Conservation (phyloP, 1,140 invertebrate species). For the Epicauta chinensis region DNA sequence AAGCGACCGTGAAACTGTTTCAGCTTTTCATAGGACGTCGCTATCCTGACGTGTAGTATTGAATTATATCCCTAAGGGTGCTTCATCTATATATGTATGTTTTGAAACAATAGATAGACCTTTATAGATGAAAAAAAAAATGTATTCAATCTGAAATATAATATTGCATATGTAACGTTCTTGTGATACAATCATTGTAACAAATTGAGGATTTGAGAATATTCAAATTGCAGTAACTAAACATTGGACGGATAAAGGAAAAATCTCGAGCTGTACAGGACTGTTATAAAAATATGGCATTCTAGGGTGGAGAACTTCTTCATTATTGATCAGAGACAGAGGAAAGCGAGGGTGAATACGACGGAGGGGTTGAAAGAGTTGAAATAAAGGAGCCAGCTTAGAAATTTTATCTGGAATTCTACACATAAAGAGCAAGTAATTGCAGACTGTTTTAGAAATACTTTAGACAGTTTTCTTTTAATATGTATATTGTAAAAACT, state of each 20-base stretch:
- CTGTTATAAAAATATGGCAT: constrained; percentile 8
- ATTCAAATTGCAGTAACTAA: neutral
- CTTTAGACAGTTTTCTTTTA: constrained; percentile 7
- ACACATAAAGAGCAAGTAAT: constrained; percentile 13
- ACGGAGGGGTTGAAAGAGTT: constrained; percentile 20
- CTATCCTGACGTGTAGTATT: constrained; percentile 3
- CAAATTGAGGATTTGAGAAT: too few relatives aligned
- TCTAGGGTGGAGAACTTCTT: constrained; percentile 3
- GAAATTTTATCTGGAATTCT: constrained; percentile 16
- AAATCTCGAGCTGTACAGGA: constrained; percentile 3
- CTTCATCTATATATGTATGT: constrained; percentile 2
- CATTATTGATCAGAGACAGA: constrained; percentile 17
- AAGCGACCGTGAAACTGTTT: constrained; percentile 14
- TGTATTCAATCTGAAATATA: constrained; percentile 16
- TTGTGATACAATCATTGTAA: too few relatives aligned
- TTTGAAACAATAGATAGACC: constrained; percentile 22
- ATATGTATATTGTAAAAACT: too few relatives aligned
- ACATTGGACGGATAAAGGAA: neutral
- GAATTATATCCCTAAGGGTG: constrained; percentile 20
- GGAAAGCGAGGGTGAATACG: neutral
- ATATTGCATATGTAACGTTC: constrained; percentile 6
- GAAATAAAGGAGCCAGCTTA: constrained; percentile 14
- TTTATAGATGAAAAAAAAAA: constrained; percentile 8
- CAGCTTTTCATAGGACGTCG: too few relatives aligned
- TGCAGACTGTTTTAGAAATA: constrained; percentile 9